Conservation (phyloP, 2,113 vertebrate species). For the Lota lota region DNA sequence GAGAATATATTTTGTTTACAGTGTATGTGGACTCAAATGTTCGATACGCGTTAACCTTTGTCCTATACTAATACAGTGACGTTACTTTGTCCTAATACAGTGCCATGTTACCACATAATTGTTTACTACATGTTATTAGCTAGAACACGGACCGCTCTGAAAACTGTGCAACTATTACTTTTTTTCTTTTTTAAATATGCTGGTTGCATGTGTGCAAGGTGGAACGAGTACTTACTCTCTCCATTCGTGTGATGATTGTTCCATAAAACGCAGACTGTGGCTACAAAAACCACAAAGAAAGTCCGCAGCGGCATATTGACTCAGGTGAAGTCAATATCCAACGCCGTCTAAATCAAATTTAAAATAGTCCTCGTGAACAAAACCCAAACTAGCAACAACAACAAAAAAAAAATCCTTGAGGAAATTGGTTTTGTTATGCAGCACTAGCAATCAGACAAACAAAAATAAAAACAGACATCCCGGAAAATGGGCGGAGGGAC, state of each 20-base stretch:
- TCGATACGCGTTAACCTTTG: slow-evolving; percentile 69
- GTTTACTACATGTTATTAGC: slow-evolving; percentile 23
- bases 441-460: slow-evolving; percentile 59
- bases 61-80: slow-evolving; percentile 43
- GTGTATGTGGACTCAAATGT: slow-evolving; percentile 44
- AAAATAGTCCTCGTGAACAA: slow-evolving; percentile 33
- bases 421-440: slow-evolving; percentile 55
- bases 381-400: slow-evolving; percentile 12
- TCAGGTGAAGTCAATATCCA: slow-evolving; percentile 30
- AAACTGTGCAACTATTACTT: background rate
- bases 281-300: slow-evolving; percentile 54
- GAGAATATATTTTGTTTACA: slow-evolving; percentile 50
- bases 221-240: slow-evolving; percentile 69
- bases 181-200: no score
- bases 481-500: slow-evolving; percentile 74
- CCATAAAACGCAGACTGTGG: slow-evolving; percentile 56
- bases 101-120: slow-evolving; percentile 27
- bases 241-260: slow-evolving; percentile 61
- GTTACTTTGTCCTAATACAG: slow-evolving; percentile 3
- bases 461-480: slow-evolving; percentile 66
- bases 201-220: background rate
- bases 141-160: background rate
- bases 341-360: slow-evolving; percentile 16
- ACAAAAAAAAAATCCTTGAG: slow-evolving; percentile 21
- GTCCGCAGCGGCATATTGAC: slow-evolving; percentile 70